Evolutionary conservation across 2,797 vertebrate species (phyloP), one percentile per base, ranked within the genome.

Genomic region (Danio albolineatus): DNA sequence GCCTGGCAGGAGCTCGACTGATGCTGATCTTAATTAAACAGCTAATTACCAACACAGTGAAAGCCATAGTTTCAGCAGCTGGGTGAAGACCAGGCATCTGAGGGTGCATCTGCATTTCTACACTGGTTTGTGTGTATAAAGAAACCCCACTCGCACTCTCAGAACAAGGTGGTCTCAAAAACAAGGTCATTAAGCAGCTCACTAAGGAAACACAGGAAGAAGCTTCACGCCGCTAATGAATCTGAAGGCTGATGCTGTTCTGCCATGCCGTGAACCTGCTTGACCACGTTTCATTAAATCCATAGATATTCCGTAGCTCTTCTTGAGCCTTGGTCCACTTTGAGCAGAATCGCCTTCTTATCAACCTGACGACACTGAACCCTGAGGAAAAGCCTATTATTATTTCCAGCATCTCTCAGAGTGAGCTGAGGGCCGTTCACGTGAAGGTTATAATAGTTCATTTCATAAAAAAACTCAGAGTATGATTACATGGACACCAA

Each of bases 1-100:
- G 6, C 81, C 88, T 90, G 86, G 86, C 89, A 91, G 89, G 87
- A 86, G 83, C 88, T 87, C 86, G 79, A 88, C 87, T 79, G 80
- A 91, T 91, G 91, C 91, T 92, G 89, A 92, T 94, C 88, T 91
- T 94, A 94, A 96, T 94, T 94, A 95, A 93, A 92, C 86, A 89
- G 84, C 89, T 93, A 94, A 95, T 95, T 94, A 93, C 89, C 87
- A 90, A 91, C 89, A 91, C 91, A 87, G 84, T 87, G 87, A 91
- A 94, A 91, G 87, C 91, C 90, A 94, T 92, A 92, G 92, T 89
- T 85, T 88, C 74, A 86, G 89, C 84, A 79, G 57, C 79, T 41
- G 49, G 64, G 67, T 80, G 53, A 75, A 56, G 78, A 69, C 17
- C 66, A 70, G 80, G 56, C 65, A 51, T 84, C 67, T 64, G 39